Evolutionary conservation across 2,797 vertebrate genomes (phyloP).

Genomic region (Cichlasoma orientale): DNA sequence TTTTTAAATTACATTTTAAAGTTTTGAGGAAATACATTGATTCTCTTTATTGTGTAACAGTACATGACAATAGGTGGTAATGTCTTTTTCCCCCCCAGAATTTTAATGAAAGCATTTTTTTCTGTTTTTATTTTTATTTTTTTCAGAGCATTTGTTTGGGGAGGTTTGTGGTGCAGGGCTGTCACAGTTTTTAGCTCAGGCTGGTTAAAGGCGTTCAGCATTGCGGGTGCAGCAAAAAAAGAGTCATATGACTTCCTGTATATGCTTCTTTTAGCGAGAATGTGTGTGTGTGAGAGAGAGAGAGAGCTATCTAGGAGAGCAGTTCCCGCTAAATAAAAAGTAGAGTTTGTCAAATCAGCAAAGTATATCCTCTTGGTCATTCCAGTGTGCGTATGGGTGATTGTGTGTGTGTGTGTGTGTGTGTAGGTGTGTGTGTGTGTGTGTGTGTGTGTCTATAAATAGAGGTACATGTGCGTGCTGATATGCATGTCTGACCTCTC

Average conservation of each 20-base stretch:
- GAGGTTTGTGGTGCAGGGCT: constrained; percentile 19
- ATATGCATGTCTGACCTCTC: constrained; percentile 35
- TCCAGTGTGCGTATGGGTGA: neutral
- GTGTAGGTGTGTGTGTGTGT: neutral
- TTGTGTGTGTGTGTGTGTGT: neutral
- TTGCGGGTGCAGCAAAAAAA: constrained; percentile 41
- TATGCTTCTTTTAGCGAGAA: constrained; percentile 66
- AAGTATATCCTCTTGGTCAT: constrained; percentile 32
- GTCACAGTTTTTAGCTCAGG: constrained; percentile 16
- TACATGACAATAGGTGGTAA: too few species aligned
- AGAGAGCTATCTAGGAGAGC: constrained; percentile 16
- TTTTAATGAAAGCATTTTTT: constrained; percentile 3
- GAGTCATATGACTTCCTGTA: constrained; percentile 77
- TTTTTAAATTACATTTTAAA: too few species aligned
- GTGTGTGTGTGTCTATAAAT: constrained; percentile 10
- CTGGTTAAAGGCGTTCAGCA: constrained; percentile 13
- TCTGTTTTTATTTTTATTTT: neutral
- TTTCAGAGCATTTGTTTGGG: neutral
- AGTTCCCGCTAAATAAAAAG: constrained; percentile 59
- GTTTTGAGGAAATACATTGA: too few species aligned
- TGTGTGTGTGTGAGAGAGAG: neutral
- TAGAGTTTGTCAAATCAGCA: constrained; percentile 56
- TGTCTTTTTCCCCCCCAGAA: neutral
- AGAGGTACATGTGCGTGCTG: constrained; percentile 27
- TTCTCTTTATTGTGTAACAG: too few species aligned